These are phyloP conservation scores for Murina feae DNA, from an alignment of 2,113 vertebrate genomes.

Conservation along the genomic window DNA sequence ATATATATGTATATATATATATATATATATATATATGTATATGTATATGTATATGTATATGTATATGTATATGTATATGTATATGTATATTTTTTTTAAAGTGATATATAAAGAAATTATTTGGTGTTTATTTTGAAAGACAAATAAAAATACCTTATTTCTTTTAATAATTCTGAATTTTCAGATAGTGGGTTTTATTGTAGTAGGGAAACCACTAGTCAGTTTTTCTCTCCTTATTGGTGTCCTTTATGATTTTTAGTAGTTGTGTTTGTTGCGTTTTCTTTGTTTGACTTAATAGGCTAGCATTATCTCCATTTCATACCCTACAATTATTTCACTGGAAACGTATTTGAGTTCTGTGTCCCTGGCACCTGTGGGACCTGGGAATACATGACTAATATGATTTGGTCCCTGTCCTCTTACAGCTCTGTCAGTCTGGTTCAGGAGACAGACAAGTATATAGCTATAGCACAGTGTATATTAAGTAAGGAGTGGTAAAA, in stretches of 20 bases:
- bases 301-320: background rate
- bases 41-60: too few species aligned
- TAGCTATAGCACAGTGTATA: background rate
- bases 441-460: background rate
- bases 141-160: conserved; percentile 27
- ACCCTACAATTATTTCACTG: background rate
- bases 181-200: background rate
- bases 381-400: background rate
- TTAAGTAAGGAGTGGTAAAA: background rate
- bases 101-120: conserved; percentile 24
- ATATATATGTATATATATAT: too few species aligned
- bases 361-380: background rate
- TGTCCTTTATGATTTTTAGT: background rate
- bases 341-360: background rate
- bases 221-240: background rate
- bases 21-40: background rate
- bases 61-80: too few species aligned
- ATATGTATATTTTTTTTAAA: too few species aligned
- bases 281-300: background rate
- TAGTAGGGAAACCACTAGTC: background rate
- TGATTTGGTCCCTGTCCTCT: background rate
- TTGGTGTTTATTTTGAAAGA: conserved; percentile 22
- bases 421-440: background rate
- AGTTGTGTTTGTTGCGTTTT: conserved; percentile 6
- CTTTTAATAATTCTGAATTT: conserved; percentile 49